Percentiles rank a stretch among this genome's conserved stretches.
phyloP scores from a whole-genome alignment of 2,888 invertebrate species.

The Trisateles emortualis region DNA sequence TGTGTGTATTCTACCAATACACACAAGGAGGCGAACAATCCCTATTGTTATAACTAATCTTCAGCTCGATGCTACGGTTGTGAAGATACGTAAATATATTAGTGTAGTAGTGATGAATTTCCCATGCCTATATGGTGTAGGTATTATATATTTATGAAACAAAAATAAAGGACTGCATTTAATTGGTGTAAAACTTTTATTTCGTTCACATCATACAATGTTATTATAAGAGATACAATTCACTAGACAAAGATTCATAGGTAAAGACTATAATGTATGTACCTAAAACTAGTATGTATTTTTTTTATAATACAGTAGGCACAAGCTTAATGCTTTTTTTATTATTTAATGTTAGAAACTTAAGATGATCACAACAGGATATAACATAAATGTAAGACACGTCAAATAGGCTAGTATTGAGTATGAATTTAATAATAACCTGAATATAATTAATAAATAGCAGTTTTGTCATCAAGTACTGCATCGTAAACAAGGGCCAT shows the following conservation, averaged over 20 bases:
- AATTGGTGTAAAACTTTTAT: conserved; percentile 51
- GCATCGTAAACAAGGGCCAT: neutral
- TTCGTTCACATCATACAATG: conserved; percentile 39
- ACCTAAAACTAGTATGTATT: conserved; percentile 21
- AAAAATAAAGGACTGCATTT: no score
- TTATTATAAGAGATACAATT: conserved; percentile 39
- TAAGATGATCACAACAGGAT: conserved; percentile 30
- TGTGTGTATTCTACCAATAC: no score
- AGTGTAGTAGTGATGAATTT: no score
- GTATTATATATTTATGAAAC: no score
- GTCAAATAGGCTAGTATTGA: neutral
- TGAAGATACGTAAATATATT: no score
- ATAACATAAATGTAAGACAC: neutral
- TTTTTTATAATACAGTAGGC: conserved; percentile 18
- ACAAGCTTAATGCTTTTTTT: conserved; percentile 29
- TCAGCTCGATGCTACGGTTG: no score
- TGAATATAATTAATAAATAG: no score
- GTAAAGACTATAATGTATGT: conserved; percentile 14
- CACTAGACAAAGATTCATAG: conserved; percentile 43
- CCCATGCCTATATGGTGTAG: no score
- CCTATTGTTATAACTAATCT: no score
- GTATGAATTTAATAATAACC: no score
- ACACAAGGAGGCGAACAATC: no score
- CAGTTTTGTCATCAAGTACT: no score
- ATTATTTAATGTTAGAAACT: conserved; percentile 23